Percentiles rank a stretch among this genome's conserved stretches.
These are phyloP conservation scores for Palythoa grandiflora DNA, from an alignment of 92 coral and sea anemone species.

Conservation along the genomic window DNA sequence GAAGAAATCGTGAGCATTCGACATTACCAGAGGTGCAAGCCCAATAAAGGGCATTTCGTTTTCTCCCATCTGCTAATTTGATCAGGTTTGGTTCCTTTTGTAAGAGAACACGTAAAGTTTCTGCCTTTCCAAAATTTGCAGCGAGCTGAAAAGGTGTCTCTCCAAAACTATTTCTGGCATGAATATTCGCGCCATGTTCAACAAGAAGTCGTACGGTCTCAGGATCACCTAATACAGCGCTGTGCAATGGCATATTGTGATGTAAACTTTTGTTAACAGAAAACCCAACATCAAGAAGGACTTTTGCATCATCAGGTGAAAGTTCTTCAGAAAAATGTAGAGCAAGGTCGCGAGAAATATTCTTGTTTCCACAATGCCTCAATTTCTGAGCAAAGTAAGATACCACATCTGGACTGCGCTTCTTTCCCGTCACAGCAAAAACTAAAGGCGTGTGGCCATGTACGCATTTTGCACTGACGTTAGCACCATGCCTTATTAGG, in stretches of 20 bases:
- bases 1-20: conserved; percentile 8
- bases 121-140: conserved; percentile 3
- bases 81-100: conserved; percentile 3
- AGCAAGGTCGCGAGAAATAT: background rate
- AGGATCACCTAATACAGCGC: too few relatives aligned
- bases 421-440: background rate
- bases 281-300: conserved; percentile 24
- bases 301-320: background rate
- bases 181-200: conserved; percentile 20
- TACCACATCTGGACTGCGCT: background rate
- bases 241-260: background rate
- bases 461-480: background rate
- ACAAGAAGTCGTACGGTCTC: background rate
- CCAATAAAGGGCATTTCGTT: too few relatives aligned
- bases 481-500: conserved; percentile 36
- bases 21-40: too few relatives aligned
- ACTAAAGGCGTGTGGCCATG: conserved; percentile 26
- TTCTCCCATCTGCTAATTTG: background rate
- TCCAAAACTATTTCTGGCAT: background rate
- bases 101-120: conserved; percentile 19
- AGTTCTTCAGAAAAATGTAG: background rate
- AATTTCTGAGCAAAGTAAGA: conserved; percentile 23
- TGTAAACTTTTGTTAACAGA: background rate
- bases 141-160: conserved; percentile 17
- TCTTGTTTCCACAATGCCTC: background rate